A percentile compares a stretch with the other conserved stretches of the same genome.
phyloP scores from a whole-genome alignment of 2,888 invertebrate species.

The Crocallis elinguaria region DNA sequence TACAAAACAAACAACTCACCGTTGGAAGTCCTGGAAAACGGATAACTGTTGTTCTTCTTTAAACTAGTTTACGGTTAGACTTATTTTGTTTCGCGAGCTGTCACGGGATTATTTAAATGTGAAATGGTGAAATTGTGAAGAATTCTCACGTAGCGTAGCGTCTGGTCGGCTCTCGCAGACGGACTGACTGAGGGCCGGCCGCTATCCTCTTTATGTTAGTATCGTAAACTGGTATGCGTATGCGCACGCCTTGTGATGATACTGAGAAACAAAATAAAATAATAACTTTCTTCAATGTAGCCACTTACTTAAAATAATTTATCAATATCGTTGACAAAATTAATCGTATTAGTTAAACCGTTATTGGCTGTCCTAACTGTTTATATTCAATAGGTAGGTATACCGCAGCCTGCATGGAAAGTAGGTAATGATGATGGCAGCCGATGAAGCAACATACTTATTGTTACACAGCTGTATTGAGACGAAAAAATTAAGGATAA shows the following conservation, averaged over 20 bases:
- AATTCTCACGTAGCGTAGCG: constrained; percentile 49
- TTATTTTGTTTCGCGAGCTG: neutral
- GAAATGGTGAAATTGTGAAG: constrained; percentile 1
- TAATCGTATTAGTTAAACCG: constrained; percentile 13
- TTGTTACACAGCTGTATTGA: too few species aligned
- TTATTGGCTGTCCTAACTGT: constrained; percentile 16
- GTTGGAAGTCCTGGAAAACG: constrained; percentile 16
- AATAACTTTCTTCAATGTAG: constrained; percentile 39
- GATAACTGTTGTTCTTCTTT: constrained; percentile 7
- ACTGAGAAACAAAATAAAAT: constrained; percentile 55
- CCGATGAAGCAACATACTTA: constrained; percentile 8
- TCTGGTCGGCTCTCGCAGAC: constrained; percentile 61
- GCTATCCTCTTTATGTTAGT: constrained; percentile 79
- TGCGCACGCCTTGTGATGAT: constrained; percentile 55
- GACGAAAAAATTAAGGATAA: too few species aligned
- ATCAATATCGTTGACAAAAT: constrained; percentile 18
- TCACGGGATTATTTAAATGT: constrained; percentile 23
- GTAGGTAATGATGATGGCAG: too few species aligned
- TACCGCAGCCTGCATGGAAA: constrained; percentile 4
- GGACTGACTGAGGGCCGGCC: constrained; percentile 73
- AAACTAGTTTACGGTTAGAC: neutral
- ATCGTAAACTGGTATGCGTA: constrained; percentile 73
- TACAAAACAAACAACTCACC: constrained; percentile 40
- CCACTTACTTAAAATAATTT: constrained; percentile 6
- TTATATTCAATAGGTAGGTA: constrained; percentile 4